Evolutionary conservation across 1,140 invertebrate species (phyloP).

Genomic region (Pteromalus puparum): DNA sequence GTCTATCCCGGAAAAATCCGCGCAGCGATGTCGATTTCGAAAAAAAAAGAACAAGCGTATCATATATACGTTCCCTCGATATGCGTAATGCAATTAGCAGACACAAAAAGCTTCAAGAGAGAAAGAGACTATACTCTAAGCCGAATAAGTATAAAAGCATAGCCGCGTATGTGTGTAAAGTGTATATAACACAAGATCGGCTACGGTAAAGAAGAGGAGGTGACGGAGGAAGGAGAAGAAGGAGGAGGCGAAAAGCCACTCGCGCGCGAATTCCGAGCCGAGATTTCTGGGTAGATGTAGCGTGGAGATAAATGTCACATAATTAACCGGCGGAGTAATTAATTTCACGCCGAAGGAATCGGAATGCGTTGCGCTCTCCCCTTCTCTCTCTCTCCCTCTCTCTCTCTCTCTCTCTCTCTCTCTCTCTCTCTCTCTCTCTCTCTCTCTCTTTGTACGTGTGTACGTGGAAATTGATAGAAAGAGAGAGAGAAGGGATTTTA

Average conservation of each 20-base stretch:
- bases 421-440: not conserved
- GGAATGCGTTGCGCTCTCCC: constrained; percentile 64
- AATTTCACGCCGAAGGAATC: constrained; percentile 69
- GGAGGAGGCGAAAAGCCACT: constrained; percentile 34
- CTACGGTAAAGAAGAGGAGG: not conserved
- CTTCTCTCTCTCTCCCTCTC: not conserved
- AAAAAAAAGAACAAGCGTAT: not conserved
- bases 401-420: constrained; percentile 15
- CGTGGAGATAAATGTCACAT: constrained; percentile 72
- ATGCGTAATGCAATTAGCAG: constrained; percentile 40
- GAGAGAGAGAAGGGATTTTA: constrained; percentile 11
- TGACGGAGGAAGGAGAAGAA: not conserved
- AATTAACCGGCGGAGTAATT: constrained; percentile 71
- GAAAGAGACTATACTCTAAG: constrained; percentile 9
- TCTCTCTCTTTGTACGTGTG: not conserved
- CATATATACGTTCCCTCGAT: not conserved
- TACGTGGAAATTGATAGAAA: constrained; percentile 33
- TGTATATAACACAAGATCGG: not conserved
- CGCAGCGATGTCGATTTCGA: not conserved
- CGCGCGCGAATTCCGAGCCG: constrained; percentile 53
- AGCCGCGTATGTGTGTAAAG: not conserved
- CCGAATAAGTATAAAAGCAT: constrained; percentile 40
- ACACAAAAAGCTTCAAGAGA: constrained; percentile 27
- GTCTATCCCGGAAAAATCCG: not conserved
- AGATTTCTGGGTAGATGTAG: constrained; percentile 68